Evolutionary conservation across 2,888 invertebrate genomes (phyloP).

Genomic region (Tolmerus cingulatus): DNA sequence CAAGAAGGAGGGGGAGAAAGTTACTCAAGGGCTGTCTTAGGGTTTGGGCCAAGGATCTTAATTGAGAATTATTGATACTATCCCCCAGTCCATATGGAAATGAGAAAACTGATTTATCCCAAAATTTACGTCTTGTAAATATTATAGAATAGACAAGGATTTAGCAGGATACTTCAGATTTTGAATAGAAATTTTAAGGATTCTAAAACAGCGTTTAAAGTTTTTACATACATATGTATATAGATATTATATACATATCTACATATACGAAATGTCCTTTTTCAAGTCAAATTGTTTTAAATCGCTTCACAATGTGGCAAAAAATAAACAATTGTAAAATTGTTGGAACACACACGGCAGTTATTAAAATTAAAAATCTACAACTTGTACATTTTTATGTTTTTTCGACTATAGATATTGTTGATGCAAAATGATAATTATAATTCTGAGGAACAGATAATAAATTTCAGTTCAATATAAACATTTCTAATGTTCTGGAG

Average conservation of each 20-base stretch:
- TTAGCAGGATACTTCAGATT: background rate
- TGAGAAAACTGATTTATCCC: background rate
- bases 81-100: background rate
- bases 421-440: too few relatives aligned
- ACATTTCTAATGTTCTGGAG: too few relatives aligned
- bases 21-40: background rate
- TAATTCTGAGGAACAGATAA: too few relatives aligned
- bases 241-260: background rate
- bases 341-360: too few relatives aligned
- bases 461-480: too few relatives aligned
- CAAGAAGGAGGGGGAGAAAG: background rate
- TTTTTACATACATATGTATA: background rate
- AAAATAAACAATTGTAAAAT: too few relatives aligned
- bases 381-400: too few relatives aligned
- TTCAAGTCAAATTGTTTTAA: too few relatives aligned
- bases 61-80: background rate
- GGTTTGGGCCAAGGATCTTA: background rate
- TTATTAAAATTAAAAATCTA: too few relatives aligned
- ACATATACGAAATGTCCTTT: background rate
- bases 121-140: background rate
- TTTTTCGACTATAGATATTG: too few relatives aligned
- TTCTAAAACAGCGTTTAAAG: background rate
- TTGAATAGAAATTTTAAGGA: background rate
- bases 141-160: background rate
- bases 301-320: too few relatives aligned